Evolutionary conservation across 2,797 vertebrate genomes (phyloP), one percentile per base, ranked within the genome.

Genomic region (Arrhamphus sclerolepis): DNA sequence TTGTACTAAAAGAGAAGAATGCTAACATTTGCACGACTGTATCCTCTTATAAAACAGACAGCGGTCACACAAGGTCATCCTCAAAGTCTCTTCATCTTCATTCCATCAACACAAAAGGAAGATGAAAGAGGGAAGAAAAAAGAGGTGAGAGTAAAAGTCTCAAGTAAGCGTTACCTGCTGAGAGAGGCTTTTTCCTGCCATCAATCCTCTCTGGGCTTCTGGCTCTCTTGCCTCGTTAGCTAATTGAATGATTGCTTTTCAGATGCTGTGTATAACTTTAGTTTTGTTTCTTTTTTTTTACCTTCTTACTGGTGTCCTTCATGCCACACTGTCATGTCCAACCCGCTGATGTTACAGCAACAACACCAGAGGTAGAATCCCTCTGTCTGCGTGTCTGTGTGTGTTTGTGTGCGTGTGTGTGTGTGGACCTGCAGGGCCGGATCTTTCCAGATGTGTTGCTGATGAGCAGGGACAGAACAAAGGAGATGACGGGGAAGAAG

Each of bases 181-280:
- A 75, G 87, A 84, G 75, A 87, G 81, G 76, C 79, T 86, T 81
- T 82, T 79, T 81, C 53, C 76, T 78, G 14, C 79, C 86, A 91
- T 91, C 88, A 88, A 89, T 89, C 88, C 82, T 89, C 64, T 14
- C 66, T 72, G 60, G 62, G 73, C 50, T 77, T 77, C 83, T 87
- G 88, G 85, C 84, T 84, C 80, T 81, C 77, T 89, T 78, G 82
- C 82, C 88, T 92, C 81, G 83, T 91, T 92, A 91, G 89, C 85
- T 92, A 92, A 93, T 90, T 91, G 87, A 91, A 91, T 90, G 89
- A 88, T 74, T 73, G 66, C 72, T 85, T 82, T 70, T 75, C 81
- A 63, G 83, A 77, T 56, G 49, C 55, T 42, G 66, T 16, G 61
- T 75, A 72, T 80, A 80, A 64, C 72, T 71, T 75, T 60, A 60